Evolutionary conservation across 2,797 vertebrate species (phyloP).

Genomic region (Champsocephalus esox): DNA sequence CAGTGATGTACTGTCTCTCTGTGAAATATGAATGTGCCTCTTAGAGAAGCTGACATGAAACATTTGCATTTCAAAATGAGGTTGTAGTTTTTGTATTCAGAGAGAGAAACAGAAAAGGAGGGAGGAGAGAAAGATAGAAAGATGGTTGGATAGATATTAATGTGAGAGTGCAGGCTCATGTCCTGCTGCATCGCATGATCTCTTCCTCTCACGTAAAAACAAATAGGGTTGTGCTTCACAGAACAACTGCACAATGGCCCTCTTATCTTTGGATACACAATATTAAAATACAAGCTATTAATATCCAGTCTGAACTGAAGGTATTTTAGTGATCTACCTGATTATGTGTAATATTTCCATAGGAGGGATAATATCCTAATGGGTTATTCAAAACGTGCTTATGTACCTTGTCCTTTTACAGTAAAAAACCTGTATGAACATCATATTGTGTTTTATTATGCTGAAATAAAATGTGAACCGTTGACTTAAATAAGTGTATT

Average conservation of each 20-base stretch:
- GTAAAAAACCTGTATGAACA: background rate
- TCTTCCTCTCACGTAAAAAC: background rate
- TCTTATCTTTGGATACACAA: background rate
- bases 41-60: background rate
- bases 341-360: background rate
- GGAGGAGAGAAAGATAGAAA: background rate
- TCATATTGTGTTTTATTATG: too few species aligned
- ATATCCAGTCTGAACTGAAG: background rate
- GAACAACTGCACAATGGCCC: slow-evolving; percentile 2
- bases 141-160: background rate
- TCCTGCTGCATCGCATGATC: background rate
- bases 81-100: background rate
- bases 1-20: background rate
- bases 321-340: background rate
- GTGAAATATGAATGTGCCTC: background rate
- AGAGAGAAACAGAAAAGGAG: background rate
- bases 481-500: too few species aligned
- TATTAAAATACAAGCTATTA: slow-evolving; percentile 7
- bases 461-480: too few species aligned
- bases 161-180: background rate
- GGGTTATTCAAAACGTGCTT: slow-evolving; percentile 16
- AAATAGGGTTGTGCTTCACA: background rate
- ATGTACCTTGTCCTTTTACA: too few species aligned
- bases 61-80: slow-evolving; percentile 42
- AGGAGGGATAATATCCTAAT: background rate